Evolutionary conservation across 1,140 invertebrate genomes (phyloP).

Genomic region (Drosophila mauritiana): DNA sequence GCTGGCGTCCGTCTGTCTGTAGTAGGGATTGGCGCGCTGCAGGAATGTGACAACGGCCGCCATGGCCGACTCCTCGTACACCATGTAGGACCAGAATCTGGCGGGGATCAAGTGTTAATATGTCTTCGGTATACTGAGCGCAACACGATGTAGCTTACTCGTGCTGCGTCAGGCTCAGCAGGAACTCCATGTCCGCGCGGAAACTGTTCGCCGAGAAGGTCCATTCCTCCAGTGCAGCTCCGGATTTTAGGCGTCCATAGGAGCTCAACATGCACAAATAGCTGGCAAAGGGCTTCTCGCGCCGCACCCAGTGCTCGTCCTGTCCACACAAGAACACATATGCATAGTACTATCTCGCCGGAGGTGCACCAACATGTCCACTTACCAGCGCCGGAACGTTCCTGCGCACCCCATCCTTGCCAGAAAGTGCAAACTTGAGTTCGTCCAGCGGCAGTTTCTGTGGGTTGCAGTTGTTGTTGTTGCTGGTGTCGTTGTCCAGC

Average conservation of each 20-base stretch:
- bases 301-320: slow-evolving; percentile 58
- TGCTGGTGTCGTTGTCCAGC: slow-evolving; percentile 55
- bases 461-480: slow-evolving; percentile 62
- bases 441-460: slow-evolving; percentile 54
- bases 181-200: slow-evolving; percentile 68
- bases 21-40: slow-evolving; percentile 89
- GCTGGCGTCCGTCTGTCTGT: slow-evolving; percentile 85
- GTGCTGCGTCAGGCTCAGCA: slow-evolving; percentile 64
- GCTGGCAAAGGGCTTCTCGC: slow-evolving; percentile 57
- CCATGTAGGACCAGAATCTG: slow-evolving; percentile 90
- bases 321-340: background rate
- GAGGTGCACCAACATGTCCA: background rate
- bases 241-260: slow-evolving; percentile 55
- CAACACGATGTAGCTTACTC: slow-evolving; percentile 42
- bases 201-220: slow-evolving; percentile 57
- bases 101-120: background rate
- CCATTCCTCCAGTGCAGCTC: slow-evolving; percentile 75
- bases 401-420: slow-evolving; percentile 44
- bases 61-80: slow-evolving; percentile 89
- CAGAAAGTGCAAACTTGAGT: slow-evolving; percentile 43
- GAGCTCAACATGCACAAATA: slow-evolving; percentile 65
- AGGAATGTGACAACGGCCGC: slow-evolving; percentile 89
- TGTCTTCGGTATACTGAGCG: background rate
- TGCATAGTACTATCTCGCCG: background rate
- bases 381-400: slow-evolving; percentile 62